phyloP scores from a whole-genome alignment of 1,140 invertebrate species.

The Panulirus ornatus region DNA sequence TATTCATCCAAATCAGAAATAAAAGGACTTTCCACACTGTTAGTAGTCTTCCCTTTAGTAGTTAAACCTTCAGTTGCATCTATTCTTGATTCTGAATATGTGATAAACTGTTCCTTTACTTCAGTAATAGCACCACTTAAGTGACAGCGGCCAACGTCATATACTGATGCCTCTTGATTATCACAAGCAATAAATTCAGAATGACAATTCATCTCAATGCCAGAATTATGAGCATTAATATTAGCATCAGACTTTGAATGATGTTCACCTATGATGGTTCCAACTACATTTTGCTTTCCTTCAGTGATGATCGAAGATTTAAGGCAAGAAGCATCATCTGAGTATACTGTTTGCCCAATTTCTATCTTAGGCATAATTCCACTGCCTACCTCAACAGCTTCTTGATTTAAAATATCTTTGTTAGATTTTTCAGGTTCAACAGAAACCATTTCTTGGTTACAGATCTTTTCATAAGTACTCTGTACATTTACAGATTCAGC shows the following conservation, averaged over 20 bases:
- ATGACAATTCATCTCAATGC: neutral
- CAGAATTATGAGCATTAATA: neutral
- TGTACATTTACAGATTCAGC: neutral
- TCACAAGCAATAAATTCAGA: neutral
- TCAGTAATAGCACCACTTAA: neutral
- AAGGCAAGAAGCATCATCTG: neutral
- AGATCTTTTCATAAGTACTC: neutral
- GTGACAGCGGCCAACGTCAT: neutral
- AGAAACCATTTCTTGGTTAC: neutral
- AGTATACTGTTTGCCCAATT: neutral
- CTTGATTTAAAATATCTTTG: neutral
- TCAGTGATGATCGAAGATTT: neutral
- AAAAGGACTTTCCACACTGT: no score
- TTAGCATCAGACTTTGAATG: neutral
- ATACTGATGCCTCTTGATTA: no score
- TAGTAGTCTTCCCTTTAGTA: no score
- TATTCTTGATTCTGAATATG: neutral
- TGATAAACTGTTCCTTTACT: no score
- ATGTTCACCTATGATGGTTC: neutral
- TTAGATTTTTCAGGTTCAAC: neutral
- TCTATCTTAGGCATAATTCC: neutral
- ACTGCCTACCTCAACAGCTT: neutral
- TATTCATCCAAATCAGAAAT: no score
- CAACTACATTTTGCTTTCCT: neutral
- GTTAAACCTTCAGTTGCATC: no score